phyloP scores from a whole-genome alignment of 2,797 vertebrate species.

The Dicrostonyx torquatus region DNA sequence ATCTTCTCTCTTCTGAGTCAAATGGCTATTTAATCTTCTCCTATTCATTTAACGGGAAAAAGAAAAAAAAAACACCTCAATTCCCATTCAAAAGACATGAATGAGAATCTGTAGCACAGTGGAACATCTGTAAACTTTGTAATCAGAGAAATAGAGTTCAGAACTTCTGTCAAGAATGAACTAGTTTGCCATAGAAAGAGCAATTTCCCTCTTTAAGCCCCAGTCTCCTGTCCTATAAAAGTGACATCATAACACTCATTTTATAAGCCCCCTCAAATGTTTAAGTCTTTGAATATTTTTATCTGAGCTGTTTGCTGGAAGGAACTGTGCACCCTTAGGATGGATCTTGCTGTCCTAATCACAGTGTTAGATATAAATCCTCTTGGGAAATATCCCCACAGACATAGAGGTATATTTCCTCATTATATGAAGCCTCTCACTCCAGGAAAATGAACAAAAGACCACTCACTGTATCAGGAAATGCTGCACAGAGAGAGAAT shows the following conservation, averaged over 20 bases:
- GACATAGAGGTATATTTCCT: neutral
- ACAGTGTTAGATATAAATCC: neutral
- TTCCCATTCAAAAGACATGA: neutral
- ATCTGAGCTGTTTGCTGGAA: neutral
- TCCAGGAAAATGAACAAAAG: neutral
- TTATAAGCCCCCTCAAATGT: neutral
- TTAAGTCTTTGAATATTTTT: neutral
- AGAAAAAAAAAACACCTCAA: neutral
- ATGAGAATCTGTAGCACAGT: neutral
- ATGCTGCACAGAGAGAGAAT: neutral
- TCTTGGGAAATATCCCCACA: neutral
- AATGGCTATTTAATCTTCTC: conserved; percentile 8
- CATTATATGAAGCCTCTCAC: neutral
- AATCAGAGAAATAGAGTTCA: neutral
- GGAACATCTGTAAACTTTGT: neutral
- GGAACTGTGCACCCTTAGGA: neutral
- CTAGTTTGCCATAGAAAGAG: neutral
- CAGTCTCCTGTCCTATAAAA: neutral
- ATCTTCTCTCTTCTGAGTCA: neutral
- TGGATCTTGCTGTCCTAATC: neutral
- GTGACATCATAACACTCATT: neutral
- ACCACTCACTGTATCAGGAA: no score
- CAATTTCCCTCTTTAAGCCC: neutral
- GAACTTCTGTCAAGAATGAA: neutral
- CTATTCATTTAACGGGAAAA: neutral